These are phyloP conservation scores for Lethocerus indicus DNA, from an alignment of 1,140 invertebrate genomes.

Conservation along the genomic window DNA sequence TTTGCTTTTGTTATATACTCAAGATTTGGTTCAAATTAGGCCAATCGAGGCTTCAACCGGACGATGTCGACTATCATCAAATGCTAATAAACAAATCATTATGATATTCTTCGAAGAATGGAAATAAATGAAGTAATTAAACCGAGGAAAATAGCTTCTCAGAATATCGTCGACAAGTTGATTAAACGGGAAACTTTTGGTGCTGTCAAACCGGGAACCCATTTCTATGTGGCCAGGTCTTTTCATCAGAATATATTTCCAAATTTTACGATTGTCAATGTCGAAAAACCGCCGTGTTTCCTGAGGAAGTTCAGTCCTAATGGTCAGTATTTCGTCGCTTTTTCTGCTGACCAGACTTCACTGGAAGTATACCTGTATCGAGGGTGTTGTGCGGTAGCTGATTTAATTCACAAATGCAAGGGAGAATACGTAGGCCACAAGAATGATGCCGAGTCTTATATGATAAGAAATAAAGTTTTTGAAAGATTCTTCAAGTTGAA, in stretches of 20 bases:
- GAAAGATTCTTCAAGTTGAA: constrained; percentile 65
- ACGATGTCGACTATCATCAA: too few species aligned
- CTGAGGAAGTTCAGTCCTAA: constrained; percentile 91
- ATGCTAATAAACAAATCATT: too few species aligned
- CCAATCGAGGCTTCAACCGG: too few species aligned
- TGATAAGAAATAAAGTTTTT: constrained; percentile 55
- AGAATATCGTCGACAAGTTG: constrained; percentile 39
- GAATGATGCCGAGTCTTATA: constrained; percentile 28
- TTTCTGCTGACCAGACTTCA: constrained; percentile 83
- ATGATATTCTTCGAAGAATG: too few species aligned
- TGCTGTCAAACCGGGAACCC: constrained; percentile 33
- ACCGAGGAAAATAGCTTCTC: too few species aligned
- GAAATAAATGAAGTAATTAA: too few species aligned
- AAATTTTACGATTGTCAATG: constrained; percentile 81
- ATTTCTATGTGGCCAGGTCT: constrained; percentile 39
- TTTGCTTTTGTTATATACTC: too few species aligned
- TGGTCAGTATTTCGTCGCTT: constrained; percentile 81
- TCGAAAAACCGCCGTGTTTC: constrained; percentile 89
- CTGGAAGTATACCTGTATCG: constrained; percentile 83
- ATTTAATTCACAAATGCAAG: constrained; percentile 47
- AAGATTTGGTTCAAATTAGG: too few species aligned
- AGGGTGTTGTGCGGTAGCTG: constrained; percentile 74
- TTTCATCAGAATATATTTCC: constrained; percentile 84
- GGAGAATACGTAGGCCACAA: constrained; percentile 47
- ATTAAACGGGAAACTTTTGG: constrained; percentile 36